Evolutionary conservation across 2,888 invertebrate genomes (phyloP).

Genomic region (Ochropleura plecta): DNA sequence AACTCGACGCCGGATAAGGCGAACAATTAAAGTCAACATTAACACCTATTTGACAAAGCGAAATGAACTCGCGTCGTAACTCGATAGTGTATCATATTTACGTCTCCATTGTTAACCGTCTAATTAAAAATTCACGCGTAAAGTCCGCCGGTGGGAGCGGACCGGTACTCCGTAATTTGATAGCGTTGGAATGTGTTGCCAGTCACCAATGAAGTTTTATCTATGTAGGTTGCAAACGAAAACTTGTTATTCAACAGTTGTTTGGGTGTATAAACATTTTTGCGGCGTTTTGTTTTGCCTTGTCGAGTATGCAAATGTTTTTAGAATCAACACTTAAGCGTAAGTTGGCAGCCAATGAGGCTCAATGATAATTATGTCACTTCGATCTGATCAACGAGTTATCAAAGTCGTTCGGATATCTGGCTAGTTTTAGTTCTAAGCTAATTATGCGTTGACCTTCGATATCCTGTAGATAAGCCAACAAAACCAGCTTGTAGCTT

Average conservation of each 20-base stretch:
- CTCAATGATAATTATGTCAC: slow-evolving; percentile 38
- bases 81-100: slow-evolving; percentile 72
- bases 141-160: slow-evolving; percentile 67
- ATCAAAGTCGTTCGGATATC: slow-evolving; percentile 28
- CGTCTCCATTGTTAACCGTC: slow-evolving; percentile 75
- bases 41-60: slow-evolving; percentile 76
- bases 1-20: slow-evolving; percentile 83
- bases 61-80: slow-evolving; percentile 72
- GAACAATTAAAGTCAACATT: slow-evolving; percentile 84
- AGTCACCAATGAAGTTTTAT: slow-evolving; percentile 76
- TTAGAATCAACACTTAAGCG: slow-evolving; percentile 24
- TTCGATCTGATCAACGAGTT: slow-evolving; percentile 41
- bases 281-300: slow-evolving; percentile 56
- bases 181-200: slow-evolving; percentile 79
- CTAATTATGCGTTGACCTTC: slow-evolving; percentile 62
- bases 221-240: slow-evolving; percentile 80
- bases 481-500: slow-evolving; percentile 48
- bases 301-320: slow-evolving; percentile 41
- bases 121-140: slow-evolving; percentile 75
- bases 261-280: slow-evolving; percentile 67
- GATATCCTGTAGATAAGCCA: slow-evolving; percentile 61
- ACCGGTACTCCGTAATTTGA: slow-evolving; percentile 77
- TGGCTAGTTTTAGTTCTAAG: slow-evolving; percentile 30
- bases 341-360: slow-evolving; percentile 43
- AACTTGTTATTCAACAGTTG: slow-evolving; percentile 77